A percentile compares a stretch with the other conserved stretches of the same genome.
Evolutionary conservation across 1,140 invertebrate species (phyloP).

Genomic region (Apis florea): DNA sequence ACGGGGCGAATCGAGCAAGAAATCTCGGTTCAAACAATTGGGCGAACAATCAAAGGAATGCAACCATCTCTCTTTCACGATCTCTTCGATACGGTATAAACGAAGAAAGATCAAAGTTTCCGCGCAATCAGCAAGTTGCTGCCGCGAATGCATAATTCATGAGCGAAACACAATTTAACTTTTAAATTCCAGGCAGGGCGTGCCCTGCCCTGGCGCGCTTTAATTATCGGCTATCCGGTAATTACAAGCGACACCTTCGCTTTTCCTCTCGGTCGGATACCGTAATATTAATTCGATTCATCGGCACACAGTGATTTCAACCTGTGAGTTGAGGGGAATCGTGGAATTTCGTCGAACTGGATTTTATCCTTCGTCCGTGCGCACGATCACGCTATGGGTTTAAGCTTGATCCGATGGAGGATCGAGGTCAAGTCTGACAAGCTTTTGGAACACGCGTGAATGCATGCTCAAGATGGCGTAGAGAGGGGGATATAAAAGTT

Average conservation of each 20-base stretch:
- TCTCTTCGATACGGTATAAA: slow-evolving; percentile 51
- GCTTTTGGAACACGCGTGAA: neutral
- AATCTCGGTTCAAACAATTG: neutral
- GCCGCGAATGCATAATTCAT: slow-evolving; percentile 65
- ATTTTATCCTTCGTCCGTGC: neutral
- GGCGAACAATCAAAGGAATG: slow-evolving; percentile 52
- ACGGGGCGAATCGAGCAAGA: neutral
- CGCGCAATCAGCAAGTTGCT: slow-evolving; percentile 45
- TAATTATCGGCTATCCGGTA: slow-evolving; percentile 66
- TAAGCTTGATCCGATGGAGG: neutral
- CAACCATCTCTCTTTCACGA: slow-evolving; percentile 44
- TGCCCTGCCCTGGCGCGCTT: slow-evolving; percentile 36
- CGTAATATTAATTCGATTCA: slow-evolving; percentile 54
- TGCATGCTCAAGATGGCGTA: neutral
- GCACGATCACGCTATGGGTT: neutral
- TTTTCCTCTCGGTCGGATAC: slow-evolving; percentile 12
- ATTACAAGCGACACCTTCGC: slow-evolving; percentile 64
- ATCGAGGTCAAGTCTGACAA: neutral
- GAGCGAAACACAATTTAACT: slow-evolving; percentile 69
- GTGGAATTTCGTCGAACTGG: neutral
- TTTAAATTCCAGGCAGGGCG: slow-evolving; percentile 66
- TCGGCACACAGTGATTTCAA: neutral
- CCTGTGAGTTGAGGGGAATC: neutral
- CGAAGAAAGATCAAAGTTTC: slow-evolving; percentile 58
- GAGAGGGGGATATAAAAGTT: neutral